phyloP scores from a whole-genome alignment of 2,888 invertebrate species.

The Watsonalla cultraria region DNA sequence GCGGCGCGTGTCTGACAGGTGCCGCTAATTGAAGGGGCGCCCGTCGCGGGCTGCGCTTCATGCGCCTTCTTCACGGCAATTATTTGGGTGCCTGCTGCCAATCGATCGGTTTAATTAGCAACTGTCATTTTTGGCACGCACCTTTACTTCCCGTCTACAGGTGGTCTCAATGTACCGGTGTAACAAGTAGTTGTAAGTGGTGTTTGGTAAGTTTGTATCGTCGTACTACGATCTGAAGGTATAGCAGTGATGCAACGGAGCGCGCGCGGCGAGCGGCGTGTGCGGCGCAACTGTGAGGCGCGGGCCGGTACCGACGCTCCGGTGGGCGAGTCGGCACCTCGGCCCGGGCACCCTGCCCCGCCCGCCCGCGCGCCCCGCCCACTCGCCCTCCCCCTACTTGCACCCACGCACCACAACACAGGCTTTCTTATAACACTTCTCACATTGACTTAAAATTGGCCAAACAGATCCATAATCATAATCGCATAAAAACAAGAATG shows the following conservation, averaged over 20 bases:
- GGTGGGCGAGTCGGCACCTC: constrained; percentile 62
- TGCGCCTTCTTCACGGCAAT: constrained; percentile 70
- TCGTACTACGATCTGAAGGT: constrained; percentile 16
- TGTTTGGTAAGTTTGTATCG: constrained; percentile 7
- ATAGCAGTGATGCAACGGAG: constrained; percentile 32
- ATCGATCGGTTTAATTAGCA: constrained; percentile 53
- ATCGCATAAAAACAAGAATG: no score
- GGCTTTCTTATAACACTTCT: constrained; percentile 7
- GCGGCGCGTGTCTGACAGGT: constrained; percentile 67
- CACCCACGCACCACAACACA: constrained; percentile 43
- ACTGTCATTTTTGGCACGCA: constrained; percentile 46
- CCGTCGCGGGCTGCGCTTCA: constrained; percentile 49
- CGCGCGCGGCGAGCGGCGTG: constrained; percentile 56
- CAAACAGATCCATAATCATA: no score
- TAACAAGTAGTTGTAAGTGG: constrained; percentile 16
- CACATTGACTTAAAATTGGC: no score
- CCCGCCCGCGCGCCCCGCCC: constrained; percentile 67
- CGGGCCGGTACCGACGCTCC: constrained; percentile 24
- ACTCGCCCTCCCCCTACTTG: constrained; percentile 44
- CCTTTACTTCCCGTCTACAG: constrained; percentile 50
- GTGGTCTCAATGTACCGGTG: constrained; percentile 25
- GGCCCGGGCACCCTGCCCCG: constrained; percentile 59
- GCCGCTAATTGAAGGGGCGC: constrained; percentile 67
- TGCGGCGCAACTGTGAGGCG: constrained; percentile 60
- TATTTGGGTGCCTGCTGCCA: constrained; percentile 64